Percentiles rank a stretch among this genome's conserved stretches.
phyloP scores from a whole-genome alignment of 2,888 invertebrate genomes.

The Epsilonema sp. region DNA sequence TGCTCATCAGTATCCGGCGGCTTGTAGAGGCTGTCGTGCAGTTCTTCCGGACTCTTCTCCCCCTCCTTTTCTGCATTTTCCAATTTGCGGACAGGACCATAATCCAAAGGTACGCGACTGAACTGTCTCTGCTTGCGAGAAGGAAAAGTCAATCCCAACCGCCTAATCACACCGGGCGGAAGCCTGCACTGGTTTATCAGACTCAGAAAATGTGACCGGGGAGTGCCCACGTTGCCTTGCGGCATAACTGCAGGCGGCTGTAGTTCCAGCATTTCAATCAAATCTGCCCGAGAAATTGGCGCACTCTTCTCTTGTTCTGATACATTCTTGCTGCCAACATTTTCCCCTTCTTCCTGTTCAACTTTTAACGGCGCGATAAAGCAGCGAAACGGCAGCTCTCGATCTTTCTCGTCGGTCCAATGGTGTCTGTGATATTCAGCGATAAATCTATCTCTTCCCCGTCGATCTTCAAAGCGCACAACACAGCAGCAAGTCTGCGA shows the following conservation, averaged over 20 bases:
- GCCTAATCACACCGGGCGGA: constrained; percentile 29
- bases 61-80: background rate
- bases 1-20: background rate
- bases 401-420: constrained; percentile 32
- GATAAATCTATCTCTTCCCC: constrained; percentile 22
- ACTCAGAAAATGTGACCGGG: constrained; percentile 34
- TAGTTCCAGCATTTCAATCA: constrained; percentile 19
- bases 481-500: constrained; percentile 27
- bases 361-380: constrained; percentile 24
- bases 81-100: background rate
- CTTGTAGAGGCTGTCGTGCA: background rate
- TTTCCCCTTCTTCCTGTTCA: background rate
- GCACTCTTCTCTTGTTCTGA: background rate
- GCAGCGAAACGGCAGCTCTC: constrained; percentile 27
- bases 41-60: background rate
- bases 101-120: background rate
- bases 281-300: too few relatives aligned
- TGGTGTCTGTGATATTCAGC: constrained; percentile 31
- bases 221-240: constrained; percentile 40
- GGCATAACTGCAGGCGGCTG: constrained; percentile 33
- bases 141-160: constrained; percentile 28
- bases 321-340: too few relatives aligned
- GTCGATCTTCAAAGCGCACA: constrained; percentile 22
- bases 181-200: constrained; percentile 32
- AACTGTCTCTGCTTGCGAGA: background rate